Evolutionary conservation across 2,888 invertebrate genomes (phyloP), one percentile per base, ranked within the genome.

Genomic region (Rhodophaea formosa): DNA sequence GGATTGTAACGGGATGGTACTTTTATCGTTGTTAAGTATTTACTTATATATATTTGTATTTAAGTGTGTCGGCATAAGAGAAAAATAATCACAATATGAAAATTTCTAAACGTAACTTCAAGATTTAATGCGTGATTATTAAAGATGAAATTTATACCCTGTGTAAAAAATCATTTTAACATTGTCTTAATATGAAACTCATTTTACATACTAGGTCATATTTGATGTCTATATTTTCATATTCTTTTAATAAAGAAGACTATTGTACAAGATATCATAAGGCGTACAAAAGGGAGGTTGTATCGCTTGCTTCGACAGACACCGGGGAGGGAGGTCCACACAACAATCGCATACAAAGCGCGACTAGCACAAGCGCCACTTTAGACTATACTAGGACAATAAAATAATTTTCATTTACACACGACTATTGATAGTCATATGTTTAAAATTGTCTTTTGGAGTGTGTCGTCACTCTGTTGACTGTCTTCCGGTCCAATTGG

Each of bases 311-410:
- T 73, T 71, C 62, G 62, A 69, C 70, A 70, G 66, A 64, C 65
- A 61, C 70, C 54, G 47, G 57, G 57, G 59, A 56, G 58, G 57
- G 53, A 59, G 60, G 62, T 62, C 62, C 71, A 70, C 68, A 67
- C 53, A 59, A 52, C 15, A 62, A 51, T 58, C 57, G 59, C 64
- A 68, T 58, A 67, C 69, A 65, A 66, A 73, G 71, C 75, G 80
- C 75, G 80, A 75, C 66, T 72, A 74, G 75, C 72, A 74, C 75
- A 79, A 79, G 79, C 82, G 81, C 79, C 80, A 86, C 77, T 80
- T 82, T 88, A 88, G 89, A 88, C 88, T 89, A 75, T 84, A 87
- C 84, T 88, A 86, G 82, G 90, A 91, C 91, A 91, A 91, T 91
- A 91, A 82, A 76, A 71, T 64, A 71, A 77, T 75, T 82, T 79